Base-by-base conservation (phyloP, 2,113 vertebrate species). In the Calypte anna region DNA sequence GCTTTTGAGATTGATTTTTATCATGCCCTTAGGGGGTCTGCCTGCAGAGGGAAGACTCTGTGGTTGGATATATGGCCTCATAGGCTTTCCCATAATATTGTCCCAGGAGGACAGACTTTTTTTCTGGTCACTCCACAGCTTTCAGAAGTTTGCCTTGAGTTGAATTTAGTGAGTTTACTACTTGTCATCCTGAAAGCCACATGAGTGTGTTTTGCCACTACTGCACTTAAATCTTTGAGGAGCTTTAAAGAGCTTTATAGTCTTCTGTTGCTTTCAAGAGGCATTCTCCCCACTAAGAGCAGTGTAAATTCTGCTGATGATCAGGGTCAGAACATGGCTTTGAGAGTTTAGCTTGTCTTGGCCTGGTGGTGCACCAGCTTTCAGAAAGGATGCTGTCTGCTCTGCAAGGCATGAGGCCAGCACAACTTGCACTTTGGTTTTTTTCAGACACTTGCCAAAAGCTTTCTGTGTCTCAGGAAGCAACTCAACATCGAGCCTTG, bases 401-500 rank as follows among this genome's bases (percentile, higher is more conserved):
- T 43, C 28, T 17, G 7, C 4, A 28, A 28, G 62, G 28, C 2
- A 0, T 0, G 6, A 59, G 66, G 33, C 10, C 18, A 58, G 19
- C 0, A 0, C 69, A 87, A 27, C 28, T 9, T 36, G 40, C 21
- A 9, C 44, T 67, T 66, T 51, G 38, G 31, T 43, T 25, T 54
- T 74, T 55, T 73, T 68, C 68, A 72, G 46, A 51, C 3, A 7
- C 8, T 22, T 3, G 3, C 58, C 0, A 1, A 24, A 62, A 66
- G 9, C 20, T 67, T 30, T 38, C 48, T 54, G 67, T 12, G 10
- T 72, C 48, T 59, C 12, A 63, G 64, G 48, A 83, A 24, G 44
- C 14, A 88, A 51, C 75, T 20, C 33, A 53, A 3, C 55, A n/a
- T 7, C 0, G 1, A 62, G 24, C 25, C 36, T 63, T 86, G 5